These are phyloP conservation scores for Cygnus atratus DNA, from an alignment of 2,113 vertebrate genomes.

Conservation along the genomic window DNA sequence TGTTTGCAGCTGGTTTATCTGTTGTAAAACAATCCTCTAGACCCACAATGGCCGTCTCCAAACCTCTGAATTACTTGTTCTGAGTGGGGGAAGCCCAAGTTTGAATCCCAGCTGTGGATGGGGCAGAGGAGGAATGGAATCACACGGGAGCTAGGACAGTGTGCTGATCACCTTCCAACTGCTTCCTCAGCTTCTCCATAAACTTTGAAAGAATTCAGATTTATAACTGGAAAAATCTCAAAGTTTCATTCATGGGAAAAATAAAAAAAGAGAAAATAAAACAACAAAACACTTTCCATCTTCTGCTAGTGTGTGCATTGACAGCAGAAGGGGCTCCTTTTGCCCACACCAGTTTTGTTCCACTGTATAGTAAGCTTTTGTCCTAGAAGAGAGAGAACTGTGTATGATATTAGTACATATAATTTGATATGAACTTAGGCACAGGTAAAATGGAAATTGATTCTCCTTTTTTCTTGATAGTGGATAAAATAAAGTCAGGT, in stretches of 20 bases:
- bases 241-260: neutral
- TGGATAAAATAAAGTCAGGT: neutral
- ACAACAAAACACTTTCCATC: neutral
- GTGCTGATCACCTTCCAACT: neutral
- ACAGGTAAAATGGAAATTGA: neutral
- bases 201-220: neutral
- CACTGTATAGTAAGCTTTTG: neutral
- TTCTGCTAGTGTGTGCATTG: neutral
- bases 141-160: accelerated
- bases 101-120: neutral
- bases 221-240: neutral
- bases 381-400: neutral
- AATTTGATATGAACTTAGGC: neutral
- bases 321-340: neutral
- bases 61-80: neutral
- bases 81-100: neutral
- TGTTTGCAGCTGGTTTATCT: neutral
- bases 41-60: neutral
- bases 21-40: neutral
- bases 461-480: neutral
- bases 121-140: neutral
- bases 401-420: neutral
- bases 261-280: neutral
- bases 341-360: neutral
- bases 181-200: neutral